Evolutionary conservation across 1,140 invertebrate species (phyloP).

Genomic region (Danaus melanippus): DNA sequence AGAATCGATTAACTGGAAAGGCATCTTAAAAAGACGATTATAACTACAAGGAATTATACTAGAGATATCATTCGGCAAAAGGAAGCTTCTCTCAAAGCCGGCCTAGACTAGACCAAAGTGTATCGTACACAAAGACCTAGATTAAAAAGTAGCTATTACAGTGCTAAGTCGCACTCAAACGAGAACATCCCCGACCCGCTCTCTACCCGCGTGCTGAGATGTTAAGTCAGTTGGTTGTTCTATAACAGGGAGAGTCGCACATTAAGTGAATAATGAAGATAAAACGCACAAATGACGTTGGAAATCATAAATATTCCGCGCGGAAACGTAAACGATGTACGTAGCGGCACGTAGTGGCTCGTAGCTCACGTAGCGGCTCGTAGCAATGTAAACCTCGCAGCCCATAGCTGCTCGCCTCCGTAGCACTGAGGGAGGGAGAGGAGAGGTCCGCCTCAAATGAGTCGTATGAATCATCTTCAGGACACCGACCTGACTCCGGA

Average conservation of each 20-base stretch:
- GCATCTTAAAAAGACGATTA: too few species aligned
- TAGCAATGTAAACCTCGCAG: constrained; percentile 27
- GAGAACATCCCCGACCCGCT: neutral
- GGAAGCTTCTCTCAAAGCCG: too few species aligned
- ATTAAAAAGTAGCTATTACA: constrained; percentile 17
- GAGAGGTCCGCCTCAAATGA: constrained; percentile 58
- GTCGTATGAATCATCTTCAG: constrained; percentile 68
- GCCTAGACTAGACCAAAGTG: too few species aligned
- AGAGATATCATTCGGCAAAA: too few species aligned
- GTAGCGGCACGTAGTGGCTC: constrained; percentile 49
- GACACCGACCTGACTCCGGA: constrained; percentile 54
- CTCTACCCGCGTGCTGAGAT: too few species aligned
- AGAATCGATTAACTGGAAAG: too few species aligned
- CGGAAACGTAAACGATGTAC: constrained; percentile 67
- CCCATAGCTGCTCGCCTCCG: constrained; percentile 2
- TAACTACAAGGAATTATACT: too few species aligned
- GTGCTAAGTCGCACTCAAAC: neutral
- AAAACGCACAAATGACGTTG: constrained; percentile 63
- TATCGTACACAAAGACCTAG: constrained; percentile 12
- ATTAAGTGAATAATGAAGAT: constrained; percentile 57
- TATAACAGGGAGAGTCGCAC: constrained; percentile 22
- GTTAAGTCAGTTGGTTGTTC: neutral
- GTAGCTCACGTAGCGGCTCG: constrained; percentile 24
- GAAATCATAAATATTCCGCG: constrained; percentile 63
- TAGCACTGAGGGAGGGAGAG: constrained; percentile 21